These are phyloP conservation scores for Brachionus manjavacas DNA, from an alignment of 1,140 invertebrate species.

Conservation along the genomic window DNA sequence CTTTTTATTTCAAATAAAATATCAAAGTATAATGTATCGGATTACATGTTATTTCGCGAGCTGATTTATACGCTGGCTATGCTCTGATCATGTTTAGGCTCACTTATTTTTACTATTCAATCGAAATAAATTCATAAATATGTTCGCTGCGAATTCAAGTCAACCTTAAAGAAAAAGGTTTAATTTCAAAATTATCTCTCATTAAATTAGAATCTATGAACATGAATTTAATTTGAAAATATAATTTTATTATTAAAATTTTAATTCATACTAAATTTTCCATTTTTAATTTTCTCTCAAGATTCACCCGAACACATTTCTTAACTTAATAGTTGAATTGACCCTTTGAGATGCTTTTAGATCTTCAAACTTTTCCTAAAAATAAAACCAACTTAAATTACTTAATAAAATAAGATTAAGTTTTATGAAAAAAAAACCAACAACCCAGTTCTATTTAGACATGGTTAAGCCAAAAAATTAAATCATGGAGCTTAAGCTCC, in stretches of 20 bases:
- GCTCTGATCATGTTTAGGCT: background rate
- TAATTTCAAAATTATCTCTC: background rate
- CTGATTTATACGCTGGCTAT: background rate
- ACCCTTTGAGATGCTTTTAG: too few species aligned
- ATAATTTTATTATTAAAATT: background rate
- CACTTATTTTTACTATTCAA: background rate
- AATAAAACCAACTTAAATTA: background rate
- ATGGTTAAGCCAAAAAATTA: background rate
- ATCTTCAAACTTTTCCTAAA: background rate
- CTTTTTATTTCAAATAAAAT: background rate
- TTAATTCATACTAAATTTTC: too few species aligned
- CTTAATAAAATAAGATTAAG: background rate
- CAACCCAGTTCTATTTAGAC: background rate
- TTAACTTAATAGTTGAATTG: background rate
- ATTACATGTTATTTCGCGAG: background rate
- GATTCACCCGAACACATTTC: background rate
- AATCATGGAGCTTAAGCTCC: background rate
- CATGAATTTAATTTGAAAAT: background rate
- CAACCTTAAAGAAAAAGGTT: background rate
- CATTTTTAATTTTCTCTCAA: background rate
- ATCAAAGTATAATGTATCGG: slow-evolving; percentile 4
- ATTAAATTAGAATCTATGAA: background rate
- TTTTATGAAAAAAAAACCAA: background rate
- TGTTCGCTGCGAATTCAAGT: background rate
- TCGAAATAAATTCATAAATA: background rate